These are phyloP conservation scores for Aphelenchoides bicaudatus DNA, from an alignment of 2,888 invertebrate species.

Conservation along the genomic window DNA sequence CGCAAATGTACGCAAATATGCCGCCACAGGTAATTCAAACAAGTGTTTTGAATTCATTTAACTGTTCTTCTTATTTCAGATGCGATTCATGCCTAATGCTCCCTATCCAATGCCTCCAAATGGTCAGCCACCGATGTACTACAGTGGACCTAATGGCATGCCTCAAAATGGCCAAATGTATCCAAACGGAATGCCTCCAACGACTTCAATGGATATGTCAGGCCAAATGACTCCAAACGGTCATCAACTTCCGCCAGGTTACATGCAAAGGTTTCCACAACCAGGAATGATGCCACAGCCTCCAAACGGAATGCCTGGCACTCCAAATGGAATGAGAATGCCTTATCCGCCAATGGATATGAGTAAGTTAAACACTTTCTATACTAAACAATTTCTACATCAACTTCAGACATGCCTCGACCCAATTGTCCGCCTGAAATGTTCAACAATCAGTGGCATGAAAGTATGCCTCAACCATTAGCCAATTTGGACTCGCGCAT, in stretches of 20 bases:
- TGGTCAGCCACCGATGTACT: too few relatives aligned
- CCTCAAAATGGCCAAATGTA: slow-evolving; percentile 4
- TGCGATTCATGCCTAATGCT: too few relatives aligned
- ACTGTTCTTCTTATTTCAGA: too few relatives aligned
- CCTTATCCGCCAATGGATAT: slow-evolving; percentile 11
- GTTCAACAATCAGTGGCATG: slow-evolving; percentile 20
- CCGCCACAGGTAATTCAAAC: too few relatives aligned
- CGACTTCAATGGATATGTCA: not conserved
- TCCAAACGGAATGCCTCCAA: slow-evolving; percentile 2
- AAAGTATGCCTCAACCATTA: slow-evolving; percentile 71
- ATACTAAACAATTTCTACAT: not conserved
- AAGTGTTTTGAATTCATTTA: too few relatives aligned
- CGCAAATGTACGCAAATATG: slow-evolving; percentile 1
- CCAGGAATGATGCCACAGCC: not conserved
- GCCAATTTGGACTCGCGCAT: slow-evolving; percentile 72
- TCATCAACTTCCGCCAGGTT: not conserved
- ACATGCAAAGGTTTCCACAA: not conserved
- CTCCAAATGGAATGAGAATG: slow-evolving; percentile 8
- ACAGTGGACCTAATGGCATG: slow-evolving; percentile 6
- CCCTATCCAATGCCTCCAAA: too few relatives aligned
- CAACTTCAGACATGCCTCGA: not conserved
- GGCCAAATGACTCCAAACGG: too few relatives aligned
- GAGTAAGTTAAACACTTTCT: not conserved
- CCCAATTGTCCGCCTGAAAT: not conserved
- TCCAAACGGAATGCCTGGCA: not conserved